phyloP scores from a whole-genome alignment of 2,888 invertebrate species.

The Reticulitermes lucifugus region DNA sequence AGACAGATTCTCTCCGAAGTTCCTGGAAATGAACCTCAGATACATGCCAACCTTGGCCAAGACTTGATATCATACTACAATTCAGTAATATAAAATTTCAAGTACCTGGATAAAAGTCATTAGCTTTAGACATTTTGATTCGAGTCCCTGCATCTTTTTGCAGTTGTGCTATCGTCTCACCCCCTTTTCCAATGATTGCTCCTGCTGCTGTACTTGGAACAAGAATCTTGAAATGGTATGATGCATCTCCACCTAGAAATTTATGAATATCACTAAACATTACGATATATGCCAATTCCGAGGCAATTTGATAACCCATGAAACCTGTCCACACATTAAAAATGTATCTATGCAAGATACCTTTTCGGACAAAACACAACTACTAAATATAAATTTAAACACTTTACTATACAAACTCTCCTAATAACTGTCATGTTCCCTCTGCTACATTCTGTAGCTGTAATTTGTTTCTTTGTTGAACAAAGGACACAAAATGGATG shows the following conservation, averaged over 20 bases:
- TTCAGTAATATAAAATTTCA: background rate
- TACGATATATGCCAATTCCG: too few species aligned
- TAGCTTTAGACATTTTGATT: constrained; percentile 99
- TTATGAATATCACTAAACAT: background rate
- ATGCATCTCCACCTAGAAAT: constrained; percentile 70
- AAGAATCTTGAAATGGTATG: constrained; percentile 96
- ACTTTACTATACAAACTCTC: too few species aligned
- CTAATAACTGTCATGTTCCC: too few species aligned
- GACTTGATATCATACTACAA: background rate
- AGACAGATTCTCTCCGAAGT: constrained; percentile 94
- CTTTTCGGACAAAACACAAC: too few species aligned
- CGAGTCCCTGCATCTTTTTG: constrained; percentile 98
- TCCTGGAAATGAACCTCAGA: constrained; percentile 67
- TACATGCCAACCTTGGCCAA: background rate
- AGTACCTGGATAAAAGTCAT: constrained; percentile 97
- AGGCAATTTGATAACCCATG: background rate
- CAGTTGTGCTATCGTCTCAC: constrained; percentile 97
- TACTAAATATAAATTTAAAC: too few species aligned
- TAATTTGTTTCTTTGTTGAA: too few species aligned
- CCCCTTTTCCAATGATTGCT: constrained; percentile 99
- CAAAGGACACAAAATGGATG: too few species aligned
- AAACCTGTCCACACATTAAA: too few species aligned
- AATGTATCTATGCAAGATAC: background rate
- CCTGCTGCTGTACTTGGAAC: constrained; percentile 98
- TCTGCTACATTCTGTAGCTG: too few species aligned